A percentile compares a stretch with the other conserved stretches of the same genome.
Conservation (phyloP, 2,797 vertebrate genomes). For the Peromyscus attwateri region DNA sequence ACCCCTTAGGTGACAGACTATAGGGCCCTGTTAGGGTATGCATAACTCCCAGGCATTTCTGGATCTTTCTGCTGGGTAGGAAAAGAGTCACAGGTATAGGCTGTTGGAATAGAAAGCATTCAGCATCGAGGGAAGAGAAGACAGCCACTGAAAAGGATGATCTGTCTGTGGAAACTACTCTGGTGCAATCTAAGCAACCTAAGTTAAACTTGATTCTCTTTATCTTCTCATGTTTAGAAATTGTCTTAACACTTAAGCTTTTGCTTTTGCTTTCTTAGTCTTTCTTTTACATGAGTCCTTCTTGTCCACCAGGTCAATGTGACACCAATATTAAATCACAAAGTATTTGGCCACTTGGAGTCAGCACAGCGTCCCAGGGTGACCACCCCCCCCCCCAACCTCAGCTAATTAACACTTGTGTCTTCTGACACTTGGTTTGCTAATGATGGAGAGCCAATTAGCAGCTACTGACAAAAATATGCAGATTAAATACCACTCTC, state of each 20-base stretch:
- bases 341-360: background rate
- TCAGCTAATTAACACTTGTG: background rate
- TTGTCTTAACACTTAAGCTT: background rate
- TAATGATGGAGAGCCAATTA: conserved; percentile 51
- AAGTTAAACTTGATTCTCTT: background rate
- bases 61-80: background rate
- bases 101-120: background rate
- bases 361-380: background rate
- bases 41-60: background rate
- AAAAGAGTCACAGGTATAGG: background rate
- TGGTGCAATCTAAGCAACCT: background rate
- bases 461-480: conserved; percentile 26
- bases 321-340: conserved; percentile 29
- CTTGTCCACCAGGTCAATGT: background rate
- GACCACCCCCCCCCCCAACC: background rate
- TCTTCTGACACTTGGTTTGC: conserved; percentile 42
- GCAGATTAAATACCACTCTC: conserved; percentile 31
- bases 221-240: background rate
- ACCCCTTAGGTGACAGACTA: background rate
- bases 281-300: background rate
- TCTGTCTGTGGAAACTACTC: background rate
- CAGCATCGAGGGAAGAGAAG: background rate
- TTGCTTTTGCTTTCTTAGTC: background rate
- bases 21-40: background rate
- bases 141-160: background rate